Base-by-base conservation (phyloP, 2,797 vertebrate genomes). In the Calcarius lapponicus region DNA sequence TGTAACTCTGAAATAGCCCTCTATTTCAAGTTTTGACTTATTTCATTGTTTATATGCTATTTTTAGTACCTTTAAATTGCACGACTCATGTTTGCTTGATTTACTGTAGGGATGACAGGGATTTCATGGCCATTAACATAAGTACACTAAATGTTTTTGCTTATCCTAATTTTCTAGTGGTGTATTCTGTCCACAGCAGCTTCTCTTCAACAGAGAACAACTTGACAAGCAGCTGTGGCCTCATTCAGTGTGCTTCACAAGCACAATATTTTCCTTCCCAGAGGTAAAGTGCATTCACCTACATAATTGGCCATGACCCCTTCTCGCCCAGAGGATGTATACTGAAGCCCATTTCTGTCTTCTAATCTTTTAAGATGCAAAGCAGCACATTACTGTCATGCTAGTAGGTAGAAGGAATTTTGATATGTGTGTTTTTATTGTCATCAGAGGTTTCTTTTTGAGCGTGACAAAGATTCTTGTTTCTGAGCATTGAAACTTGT, bases 371-470 rank as follows among this genome's bases (percentile, higher is more conserved):
- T 62, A 69, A 88, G 86, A 87, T 32, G 60, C 28, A 71, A 86
- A 86, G 51, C 80, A 84, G 75, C 29, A 93, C n/a, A 73, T 90
- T 94, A 22, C 64, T 90, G 86, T 90, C 92, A 83, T 70, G 72
- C 69, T 66, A 88, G 57, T 87, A 96, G 54, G 64, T 82, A 95
- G 86, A 94, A 95, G 61, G 93, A 97, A 94, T 96, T 96, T 97
- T 97, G 93, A 92, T 97, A 87, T 57, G 54, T 89, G 43, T 61
- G 88, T 66, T 96, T 92, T 53, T 80, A 82, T 97, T 92, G 72
- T 93, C 65, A n/a, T 95, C 57, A 54, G 64, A 91, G 40, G 47
- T 96, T 95, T 96, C 86, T 92, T 13, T 91, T 69, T 67, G 61
- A 96, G 87, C 67, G 86, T 94, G 67, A 86, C 78, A 94, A 96